Conservation (phyloP, 2,113 vertebrate species). For the Rattus rattus region DNA sequence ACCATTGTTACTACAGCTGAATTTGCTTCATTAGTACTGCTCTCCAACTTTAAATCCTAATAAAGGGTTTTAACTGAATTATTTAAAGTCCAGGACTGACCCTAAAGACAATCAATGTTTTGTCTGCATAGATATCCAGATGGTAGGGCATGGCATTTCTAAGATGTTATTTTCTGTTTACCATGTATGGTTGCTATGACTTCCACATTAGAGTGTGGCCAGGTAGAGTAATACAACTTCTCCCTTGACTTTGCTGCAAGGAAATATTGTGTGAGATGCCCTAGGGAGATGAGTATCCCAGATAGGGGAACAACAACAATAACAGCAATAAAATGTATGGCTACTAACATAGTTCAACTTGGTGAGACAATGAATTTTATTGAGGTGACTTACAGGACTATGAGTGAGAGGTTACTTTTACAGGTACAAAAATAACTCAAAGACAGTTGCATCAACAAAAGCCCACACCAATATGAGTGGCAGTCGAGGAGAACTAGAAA, state of each 20-base stretch:
- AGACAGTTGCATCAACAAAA: not conserved
- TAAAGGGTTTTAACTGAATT: not conserved
- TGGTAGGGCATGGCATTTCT: not conserved
- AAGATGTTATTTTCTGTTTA: not conserved
- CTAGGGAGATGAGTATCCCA: not conserved
- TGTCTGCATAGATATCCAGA: not conserved
- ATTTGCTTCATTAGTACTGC: not conserved
- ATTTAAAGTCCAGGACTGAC: slow-evolving; percentile 3
- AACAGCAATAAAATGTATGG: not conserved
- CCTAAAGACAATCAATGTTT: not conserved
- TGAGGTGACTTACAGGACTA: not conserved
- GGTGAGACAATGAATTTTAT: not conserved
- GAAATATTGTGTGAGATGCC: not conserved
- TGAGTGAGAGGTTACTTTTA: not conserved
- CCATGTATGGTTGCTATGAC: not conserved
- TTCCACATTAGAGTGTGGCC: not conserved
- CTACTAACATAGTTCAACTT: not conserved
- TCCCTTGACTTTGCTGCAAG: not conserved
- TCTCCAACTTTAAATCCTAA: not conserved
- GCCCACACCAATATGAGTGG: not conserved
- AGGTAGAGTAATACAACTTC: not conserved
- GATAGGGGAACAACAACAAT: too few relatives aligned
- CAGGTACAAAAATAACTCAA: not conserved
- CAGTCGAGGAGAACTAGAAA: not conserved
- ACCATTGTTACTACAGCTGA: not conserved